Evolutionary conservation across 2,113 vertebrate species (phyloP).

Genomic region (Boulengeromyrus knoepffleri): DNA sequence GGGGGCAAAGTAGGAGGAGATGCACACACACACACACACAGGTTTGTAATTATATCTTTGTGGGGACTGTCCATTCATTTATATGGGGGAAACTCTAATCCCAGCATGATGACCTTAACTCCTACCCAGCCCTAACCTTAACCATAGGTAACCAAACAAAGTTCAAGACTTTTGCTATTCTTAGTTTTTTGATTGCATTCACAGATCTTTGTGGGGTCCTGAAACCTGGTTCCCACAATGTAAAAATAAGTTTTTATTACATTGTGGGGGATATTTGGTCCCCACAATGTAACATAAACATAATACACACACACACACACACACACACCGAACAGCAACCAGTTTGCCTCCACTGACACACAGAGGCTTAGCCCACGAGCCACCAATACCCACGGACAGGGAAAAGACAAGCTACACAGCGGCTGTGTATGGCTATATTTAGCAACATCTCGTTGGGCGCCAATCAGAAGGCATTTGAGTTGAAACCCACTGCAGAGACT

Average conservation of each 20-base stretch:
- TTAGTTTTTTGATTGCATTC: no score
- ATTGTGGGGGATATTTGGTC: no score
- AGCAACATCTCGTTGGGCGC: not conserved
- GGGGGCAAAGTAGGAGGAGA: not conserved
- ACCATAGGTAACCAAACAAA: no score
- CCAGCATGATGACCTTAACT: no score
- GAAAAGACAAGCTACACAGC: not conserved
- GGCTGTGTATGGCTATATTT: not conserved
- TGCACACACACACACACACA: not conserved
- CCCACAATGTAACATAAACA: not conserved
- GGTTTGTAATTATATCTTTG: no score
- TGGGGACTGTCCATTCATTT: no score
- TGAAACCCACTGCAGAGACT: not conserved
- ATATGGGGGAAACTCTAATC: no score
- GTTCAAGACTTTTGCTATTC: no score
- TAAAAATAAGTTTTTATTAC: no score
- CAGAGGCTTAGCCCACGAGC: not conserved
- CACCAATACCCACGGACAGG: not conserved
- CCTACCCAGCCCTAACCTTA: no score
- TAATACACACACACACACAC: constrained; percentile 11
- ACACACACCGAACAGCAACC: not conserved
- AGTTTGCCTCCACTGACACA: not conserved
- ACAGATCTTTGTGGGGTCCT: no score
- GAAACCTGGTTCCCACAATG: no score
- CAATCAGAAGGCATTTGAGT: not conserved